These are phyloP conservation scores for Ophraella communa DNA, from an alignment of 2,888 invertebrate genomes.

Conservation along the genomic window DNA sequence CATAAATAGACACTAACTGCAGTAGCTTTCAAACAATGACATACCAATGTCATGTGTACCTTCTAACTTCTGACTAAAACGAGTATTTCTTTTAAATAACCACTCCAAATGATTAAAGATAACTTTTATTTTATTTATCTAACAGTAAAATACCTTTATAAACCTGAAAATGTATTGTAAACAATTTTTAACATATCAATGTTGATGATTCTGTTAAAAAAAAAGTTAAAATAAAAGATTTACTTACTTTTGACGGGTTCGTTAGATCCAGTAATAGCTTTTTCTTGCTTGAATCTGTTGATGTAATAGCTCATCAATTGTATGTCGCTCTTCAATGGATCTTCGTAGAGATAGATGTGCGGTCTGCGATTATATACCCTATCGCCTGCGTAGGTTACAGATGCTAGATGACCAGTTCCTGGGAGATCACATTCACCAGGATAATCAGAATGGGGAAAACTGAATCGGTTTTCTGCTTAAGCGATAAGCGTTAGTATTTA, in stretches of 20 bases:
- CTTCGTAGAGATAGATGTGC: constrained; percentile 68
- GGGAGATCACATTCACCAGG: constrained; percentile 19
- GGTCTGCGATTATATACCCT: constrained; percentile 79
- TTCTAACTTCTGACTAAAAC: no score
- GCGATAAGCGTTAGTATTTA: not conserved
- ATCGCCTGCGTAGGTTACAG: constrained; percentile 83
- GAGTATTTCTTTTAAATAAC: no score
- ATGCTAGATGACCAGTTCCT: constrained; percentile 85
- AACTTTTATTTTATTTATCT: no score
- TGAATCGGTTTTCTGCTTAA: not conserved
- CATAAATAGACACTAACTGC: no score
- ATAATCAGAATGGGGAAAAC: constrained; percentile 13
- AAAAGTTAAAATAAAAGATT: constrained; percentile 1
- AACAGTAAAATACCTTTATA: no score
- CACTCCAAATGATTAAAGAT: no score
- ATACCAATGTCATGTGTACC: no score
- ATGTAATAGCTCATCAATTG: constrained; percentile 87
- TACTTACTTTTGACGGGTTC: constrained; percentile 37
- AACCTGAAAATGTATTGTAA: no score
- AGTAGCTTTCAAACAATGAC: no score
- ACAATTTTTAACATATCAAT: not conserved
- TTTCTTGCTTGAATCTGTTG: constrained; percentile 67
- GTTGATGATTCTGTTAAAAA: not conserved
- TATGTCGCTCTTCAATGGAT: constrained; percentile 83
- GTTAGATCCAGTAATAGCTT: constrained; percentile 55